Percentiles rank a stretch among this genome's conserved stretches.
These are phyloP conservation scores for Lepidurus couesii DNA, from an alignment of 1,140 invertebrate genomes.

Conservation along the genomic window DNA sequence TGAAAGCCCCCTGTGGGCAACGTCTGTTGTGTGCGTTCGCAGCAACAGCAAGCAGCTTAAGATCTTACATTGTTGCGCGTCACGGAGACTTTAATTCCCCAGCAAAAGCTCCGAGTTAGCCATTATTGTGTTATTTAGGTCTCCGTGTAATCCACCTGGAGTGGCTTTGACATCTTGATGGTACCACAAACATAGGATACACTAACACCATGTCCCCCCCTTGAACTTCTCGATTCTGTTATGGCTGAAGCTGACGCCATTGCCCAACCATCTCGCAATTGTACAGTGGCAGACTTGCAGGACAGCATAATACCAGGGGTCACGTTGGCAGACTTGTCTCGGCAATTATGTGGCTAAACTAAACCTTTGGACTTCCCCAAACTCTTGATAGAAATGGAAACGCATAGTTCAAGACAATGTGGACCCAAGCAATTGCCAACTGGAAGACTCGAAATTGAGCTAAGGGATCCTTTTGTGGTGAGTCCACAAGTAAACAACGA, in stretches of 20 bases:
- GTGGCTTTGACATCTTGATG: conserved; percentile 18
- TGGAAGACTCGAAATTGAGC: background rate
- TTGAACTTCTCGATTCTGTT: background rate
- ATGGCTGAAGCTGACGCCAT: background rate
- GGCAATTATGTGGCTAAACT: background rate
- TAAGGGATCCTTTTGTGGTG: background rate
- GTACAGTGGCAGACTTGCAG: background rate
- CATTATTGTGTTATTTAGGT: conserved; percentile 7
- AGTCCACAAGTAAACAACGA: background rate
- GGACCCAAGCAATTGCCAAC: background rate
- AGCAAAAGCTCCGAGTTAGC: background rate
- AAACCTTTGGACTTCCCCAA: background rate
- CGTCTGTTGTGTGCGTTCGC: background rate
- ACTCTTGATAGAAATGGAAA: background rate
- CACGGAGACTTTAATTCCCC: background rate
- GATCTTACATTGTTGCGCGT: background rate
- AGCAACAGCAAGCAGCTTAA: background rate
- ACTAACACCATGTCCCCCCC: background rate
- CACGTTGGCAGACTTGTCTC: background rate
- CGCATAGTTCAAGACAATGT: background rate
- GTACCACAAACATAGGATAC: background rate
- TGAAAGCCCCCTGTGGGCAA: background rate
- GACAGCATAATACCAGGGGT: too few relatives aligned
- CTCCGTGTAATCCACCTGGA: conserved; percentile 13
- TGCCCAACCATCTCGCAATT: background rate